phyloP scores from a whole-genome alignment of 2,888 invertebrate species.

The Acronicta aceris region DNA sequence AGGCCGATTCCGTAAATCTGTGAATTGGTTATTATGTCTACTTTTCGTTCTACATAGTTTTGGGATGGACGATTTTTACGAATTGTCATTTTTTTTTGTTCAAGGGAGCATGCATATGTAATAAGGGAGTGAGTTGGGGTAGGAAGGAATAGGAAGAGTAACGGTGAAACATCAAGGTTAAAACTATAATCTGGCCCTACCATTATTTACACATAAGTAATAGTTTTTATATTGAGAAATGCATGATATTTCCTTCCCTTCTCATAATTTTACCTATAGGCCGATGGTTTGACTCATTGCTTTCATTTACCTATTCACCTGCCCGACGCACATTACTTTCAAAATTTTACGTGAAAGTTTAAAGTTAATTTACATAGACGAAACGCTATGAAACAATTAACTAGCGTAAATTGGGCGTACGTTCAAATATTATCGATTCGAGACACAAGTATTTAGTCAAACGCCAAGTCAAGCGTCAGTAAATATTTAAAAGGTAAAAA shows the following conservation, averaged over 20 bases:
- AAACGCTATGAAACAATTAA: conserved; percentile 39
- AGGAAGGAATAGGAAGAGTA: too few relatives aligned
- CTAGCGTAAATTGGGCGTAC: conserved; percentile 38
- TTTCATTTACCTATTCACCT: conserved; percentile 25
- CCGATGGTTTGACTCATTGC: conserved; percentile 29
- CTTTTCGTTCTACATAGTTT: too few relatives aligned
- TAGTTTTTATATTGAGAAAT: background rate
- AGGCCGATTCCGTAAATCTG: conserved; percentile 44
- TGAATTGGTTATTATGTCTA: conserved; percentile 22
- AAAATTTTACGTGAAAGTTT: conserved; percentile 40
- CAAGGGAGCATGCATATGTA: too few relatives aligned
- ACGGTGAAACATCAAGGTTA: conserved; percentile 5
- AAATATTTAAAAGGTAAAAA: conserved; percentile 44
- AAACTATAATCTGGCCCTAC: background rate
- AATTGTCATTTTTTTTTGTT: too few relatives aligned
- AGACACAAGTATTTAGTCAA: conserved; percentile 40
- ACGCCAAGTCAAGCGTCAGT: conserved; percentile 25
- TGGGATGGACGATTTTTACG: too few relatives aligned
- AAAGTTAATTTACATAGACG: conserved; percentile 32
- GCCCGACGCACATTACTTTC: conserved; percentile 33
- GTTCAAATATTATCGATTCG: conserved; percentile 53
- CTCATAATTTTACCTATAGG: conserved; percentile 21
- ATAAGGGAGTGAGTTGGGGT: too few relatives aligned
- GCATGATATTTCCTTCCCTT: conserved; percentile 9
- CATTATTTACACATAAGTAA: conserved; percentile 10